Evolutionary conservation across 2,888 invertebrate species (phyloP).

Genomic region (Polydrusus tereticollis): DNA sequence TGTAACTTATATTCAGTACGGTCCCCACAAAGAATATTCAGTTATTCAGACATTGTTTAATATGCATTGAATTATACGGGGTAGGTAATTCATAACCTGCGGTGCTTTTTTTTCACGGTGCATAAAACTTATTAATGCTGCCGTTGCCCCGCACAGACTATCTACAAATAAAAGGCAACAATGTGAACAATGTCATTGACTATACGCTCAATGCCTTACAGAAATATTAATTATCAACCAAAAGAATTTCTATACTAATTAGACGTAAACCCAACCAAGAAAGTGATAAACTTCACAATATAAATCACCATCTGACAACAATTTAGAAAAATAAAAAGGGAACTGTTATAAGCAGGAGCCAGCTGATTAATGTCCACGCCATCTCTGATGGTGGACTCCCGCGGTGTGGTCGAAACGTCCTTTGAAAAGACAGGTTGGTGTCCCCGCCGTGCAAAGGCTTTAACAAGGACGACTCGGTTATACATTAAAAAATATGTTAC

Average conservation of each 20-base stretch:
- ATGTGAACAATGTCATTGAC: too few relatives aligned
- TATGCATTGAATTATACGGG: too few relatives aligned
- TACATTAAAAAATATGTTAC: background rate
- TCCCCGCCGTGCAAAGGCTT: background rate
- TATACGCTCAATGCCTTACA: too few relatives aligned
- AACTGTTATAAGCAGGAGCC: slow-evolving; percentile 16
- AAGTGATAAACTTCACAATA: slow-evolving; percentile 20
- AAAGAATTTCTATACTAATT: slow-evolving; percentile 12
- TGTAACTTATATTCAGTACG: too few relatives aligned
- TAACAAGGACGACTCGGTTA: slow-evolving; percentile 2
- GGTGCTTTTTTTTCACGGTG: too few relatives aligned
- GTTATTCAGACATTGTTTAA: too few relatives aligned
- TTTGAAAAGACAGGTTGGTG: slow-evolving; percentile 15
- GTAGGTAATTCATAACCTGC: too few relatives aligned
- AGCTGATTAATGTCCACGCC: slow-evolving; percentile 42
- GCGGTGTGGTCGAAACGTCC: slow-evolving; percentile 33
- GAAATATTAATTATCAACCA: slow-evolving; percentile 1
- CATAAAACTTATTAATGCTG: too few relatives aligned
- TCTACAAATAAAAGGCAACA: too few relatives aligned
- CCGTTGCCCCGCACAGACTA: too few relatives aligned
- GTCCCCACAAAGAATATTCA: too few relatives aligned
- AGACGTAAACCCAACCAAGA: background rate
- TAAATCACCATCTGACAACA: slow-evolving; percentile 7
- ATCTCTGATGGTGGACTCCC: slow-evolving; percentile 39
- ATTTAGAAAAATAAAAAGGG: background rate